A percentile compares a stretch with the other conserved stretches of the same genome.
Evolutionary conservation across 2,797 vertebrate genomes (phyloP).

Genomic region (Chaunax sp.): DNA sequence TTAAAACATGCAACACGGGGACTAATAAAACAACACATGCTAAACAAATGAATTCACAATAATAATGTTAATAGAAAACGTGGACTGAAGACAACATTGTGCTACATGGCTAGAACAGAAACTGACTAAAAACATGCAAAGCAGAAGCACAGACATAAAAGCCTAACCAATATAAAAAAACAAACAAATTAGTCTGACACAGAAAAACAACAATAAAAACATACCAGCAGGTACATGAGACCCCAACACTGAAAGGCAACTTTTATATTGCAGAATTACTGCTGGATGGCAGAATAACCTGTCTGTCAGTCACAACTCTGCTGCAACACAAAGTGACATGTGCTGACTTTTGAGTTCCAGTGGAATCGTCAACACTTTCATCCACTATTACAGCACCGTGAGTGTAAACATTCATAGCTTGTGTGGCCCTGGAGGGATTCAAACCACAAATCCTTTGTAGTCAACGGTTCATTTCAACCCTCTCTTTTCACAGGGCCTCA

Average conservation of each 20-base stretch:
- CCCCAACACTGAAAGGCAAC: not conserved
- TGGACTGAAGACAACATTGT: too few species aligned
- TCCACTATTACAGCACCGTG: conserved; percentile 33
- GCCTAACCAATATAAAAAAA: too few species aligned
- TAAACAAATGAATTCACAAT: too few species aligned
- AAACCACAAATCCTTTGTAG: conserved; percentile 49
- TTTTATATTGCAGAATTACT: not conserved
- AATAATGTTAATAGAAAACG: too few species aligned
- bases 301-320: conserved; percentile 8
- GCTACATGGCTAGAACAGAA: too few species aligned
- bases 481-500: conserved; percentile 12
- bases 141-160: too few species aligned
- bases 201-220: not conserved
- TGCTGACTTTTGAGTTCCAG: conserved; percentile 27
- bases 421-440: conserved; percentile 50
- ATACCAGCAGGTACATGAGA: too few species aligned
- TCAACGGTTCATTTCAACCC: conserved; percentile 44
- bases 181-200: too few species aligned
- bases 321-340: conserved; percentile 13
- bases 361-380: conserved; percentile 26
- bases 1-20: too few species aligned
- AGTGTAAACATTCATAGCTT: conserved; percentile 45
- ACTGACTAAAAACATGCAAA: too few species aligned
- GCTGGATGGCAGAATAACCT: not conserved
- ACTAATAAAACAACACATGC: too few species aligned